Evolutionary conservation across 2,888 invertebrate genomes (phyloP).

Genomic region (Cecidostiba fungosa): DNA sequence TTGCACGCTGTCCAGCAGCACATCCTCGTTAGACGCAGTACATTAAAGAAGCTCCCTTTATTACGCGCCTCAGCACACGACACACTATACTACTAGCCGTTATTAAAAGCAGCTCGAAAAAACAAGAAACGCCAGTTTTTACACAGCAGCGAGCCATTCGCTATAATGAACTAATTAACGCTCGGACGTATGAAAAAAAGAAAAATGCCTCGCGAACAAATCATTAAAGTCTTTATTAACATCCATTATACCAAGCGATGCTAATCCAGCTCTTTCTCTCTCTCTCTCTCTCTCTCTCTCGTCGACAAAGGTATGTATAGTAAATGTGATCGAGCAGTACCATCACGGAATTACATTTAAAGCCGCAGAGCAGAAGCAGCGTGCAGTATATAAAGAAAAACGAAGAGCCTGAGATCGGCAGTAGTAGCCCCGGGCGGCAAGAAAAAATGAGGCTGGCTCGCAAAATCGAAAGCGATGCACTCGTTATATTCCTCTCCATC

Average conservation of each 20-base stretch:
- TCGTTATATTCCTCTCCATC: slow-evolving; percentile 39
- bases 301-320: background rate
- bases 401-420: background rate
- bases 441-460: background rate
- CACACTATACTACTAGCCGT: background rate
- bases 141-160: background rate
- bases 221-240: slow-evolving; percentile 59
- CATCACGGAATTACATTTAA: slow-evolving; percentile 12
- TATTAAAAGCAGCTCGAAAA: background rate
- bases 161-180: slow-evolving; percentile 29
- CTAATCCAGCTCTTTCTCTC: slow-evolving; percentile 23
- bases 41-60: slow-evolving; percentile 6
- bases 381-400: background rate
- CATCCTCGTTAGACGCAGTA: background rate
- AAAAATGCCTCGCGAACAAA: slow-evolving; percentile 13
- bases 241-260: slow-evolving; percentile 29
- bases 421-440: background rate
- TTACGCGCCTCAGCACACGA: background rate
- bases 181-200: background rate
- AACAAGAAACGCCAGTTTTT: background rate
- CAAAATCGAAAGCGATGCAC: slow-evolving; percentile 50
- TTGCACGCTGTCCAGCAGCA: background rate
- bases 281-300: too few species aligned
- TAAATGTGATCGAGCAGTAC: background rate
- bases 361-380: background rate